phyloP scores from a whole-genome alignment of 1,140 invertebrate species.

The Ceratina japonica region DNA sequence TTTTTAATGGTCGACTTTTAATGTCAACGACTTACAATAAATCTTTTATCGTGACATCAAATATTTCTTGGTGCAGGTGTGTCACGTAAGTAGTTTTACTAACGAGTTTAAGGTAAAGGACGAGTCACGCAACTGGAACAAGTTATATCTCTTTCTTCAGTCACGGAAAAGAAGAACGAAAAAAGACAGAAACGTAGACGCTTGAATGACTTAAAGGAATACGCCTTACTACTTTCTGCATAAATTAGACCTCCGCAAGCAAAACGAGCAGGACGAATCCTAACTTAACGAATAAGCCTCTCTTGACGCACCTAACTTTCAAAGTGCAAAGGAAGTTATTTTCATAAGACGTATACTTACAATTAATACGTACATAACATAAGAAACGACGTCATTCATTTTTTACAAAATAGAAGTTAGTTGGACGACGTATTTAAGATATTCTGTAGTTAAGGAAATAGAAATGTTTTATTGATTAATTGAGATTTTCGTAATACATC shows the following conservation, averaged over 20 bases:
- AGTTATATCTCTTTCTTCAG: slow-evolving; percentile 10
- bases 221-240: slow-evolving; percentile 22
- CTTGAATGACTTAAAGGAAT: slow-evolving; percentile 25
- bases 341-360: not conserved
- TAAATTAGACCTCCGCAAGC: slow-evolving; percentile 9
- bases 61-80: slow-evolving; percentile 26
- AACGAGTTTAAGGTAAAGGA: slow-evolving; percentile 27
- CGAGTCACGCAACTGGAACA: slow-evolving; percentile 31
- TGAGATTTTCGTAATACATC: no score
- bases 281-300: not conserved
- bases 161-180: not conserved
- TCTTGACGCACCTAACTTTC: not conserved
- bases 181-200: slow-evolving; percentile 7
- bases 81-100: slow-evolving; percentile 15
- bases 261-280: not conserved
- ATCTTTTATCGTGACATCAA: slow-evolving; percentile 18
- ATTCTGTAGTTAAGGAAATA: no score
- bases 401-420: no score
- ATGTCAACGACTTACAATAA: not conserved
- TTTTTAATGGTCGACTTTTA: not conserved
- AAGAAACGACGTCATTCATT: no score
- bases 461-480: no score
- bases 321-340: not conserved
- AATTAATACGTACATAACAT: no score
- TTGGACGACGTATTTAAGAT: no score